Base-by-base conservation (phyloP, 2,113 vertebrate genomes). In the Prunella himalayana region DNA sequence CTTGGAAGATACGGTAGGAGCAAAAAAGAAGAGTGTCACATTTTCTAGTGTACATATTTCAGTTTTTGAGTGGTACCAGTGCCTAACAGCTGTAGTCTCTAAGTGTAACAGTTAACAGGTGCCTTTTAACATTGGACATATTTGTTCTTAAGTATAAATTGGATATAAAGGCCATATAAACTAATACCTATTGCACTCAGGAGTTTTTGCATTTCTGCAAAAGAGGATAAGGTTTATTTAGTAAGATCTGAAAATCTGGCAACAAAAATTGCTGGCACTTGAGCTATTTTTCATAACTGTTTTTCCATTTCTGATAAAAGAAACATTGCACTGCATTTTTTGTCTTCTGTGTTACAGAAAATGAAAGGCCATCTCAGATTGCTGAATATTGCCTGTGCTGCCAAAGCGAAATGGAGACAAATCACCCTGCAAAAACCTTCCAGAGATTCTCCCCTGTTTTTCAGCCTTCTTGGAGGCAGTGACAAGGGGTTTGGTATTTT, bases 351-450 rank as follows among this genome's bases (percentile, higher is more conserved):
- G 72, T 96, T 91, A 39, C 95, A 99, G 99, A 99, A 99, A 98
- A 99, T 99, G 99, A 99, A 99, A 86, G 99, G 99, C 73, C 99
- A 99, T 88, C 98, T 99, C 95, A 98, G 99, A 53, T 96, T 99
- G 97, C 95, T 99, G 95, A 99, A 99, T 95, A 99, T 99, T 61
- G 99, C 99, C 6, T 99, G 99, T 76, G 99, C 99, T 44, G 99
- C 99, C 92, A 99, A 99, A 93, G 99, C 99, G 1, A 99, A 99
- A 94, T 99, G 99, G 98, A 98, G 99, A 90, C 99, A 99, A 92
- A 98, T 99, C 80, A 99, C 98, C 6, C 97, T 99, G 82, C 99
- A 99, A 13, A 99, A 99, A 94, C 97, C 98, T 16, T 99, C 99
- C 50, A 97, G 99, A 78, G 99, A 99, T 82, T 99, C 99, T 0